Conservation (phyloP, 1,140 invertebrate species). For the Nasonia giraulti region DNA sequence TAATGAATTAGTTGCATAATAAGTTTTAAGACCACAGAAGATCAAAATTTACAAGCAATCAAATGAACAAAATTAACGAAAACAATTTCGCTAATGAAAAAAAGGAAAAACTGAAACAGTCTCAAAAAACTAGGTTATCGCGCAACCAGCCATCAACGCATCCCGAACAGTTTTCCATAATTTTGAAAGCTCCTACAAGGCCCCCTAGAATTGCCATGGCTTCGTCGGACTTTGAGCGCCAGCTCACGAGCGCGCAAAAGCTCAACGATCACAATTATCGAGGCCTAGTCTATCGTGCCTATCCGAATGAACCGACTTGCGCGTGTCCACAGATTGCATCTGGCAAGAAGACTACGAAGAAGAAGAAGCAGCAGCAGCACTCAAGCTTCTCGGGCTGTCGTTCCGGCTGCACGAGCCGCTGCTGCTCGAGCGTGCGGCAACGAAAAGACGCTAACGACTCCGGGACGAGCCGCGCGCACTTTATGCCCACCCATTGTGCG, state of each 20-base stretch:
- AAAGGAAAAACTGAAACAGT: neutral
- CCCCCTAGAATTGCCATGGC: conserved; percentile 55
- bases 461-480: neutral
- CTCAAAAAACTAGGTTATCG: neutral
- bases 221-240: conserved; percentile 58
- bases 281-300: conserved; percentile 61
- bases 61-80: conserved; percentile 1
- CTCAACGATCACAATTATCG: conserved; percentile 62
- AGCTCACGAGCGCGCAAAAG: conserved; percentile 63
- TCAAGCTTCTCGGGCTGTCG: conserved; percentile 46
- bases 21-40: neutral
- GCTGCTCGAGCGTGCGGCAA: conserved; percentile 54
- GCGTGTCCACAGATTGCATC: conserved; percentile 52
- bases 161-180: neutral
- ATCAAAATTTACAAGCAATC: conserved; percentile 22
- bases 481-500: conserved; percentile 14
- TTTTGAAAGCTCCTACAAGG: conserved; percentile 48
- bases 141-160: neutral
- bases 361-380: neutral
- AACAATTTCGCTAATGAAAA: neutral
- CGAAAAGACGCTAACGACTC: conserved; percentile 23
- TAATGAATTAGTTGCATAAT: conserved; percentile 13
- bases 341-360: conserved; percentile 22
- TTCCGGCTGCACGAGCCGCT: conserved; percentile 56
- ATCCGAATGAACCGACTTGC: conserved; percentile 63